Base-by-base conservation (phyloP, 2,888 invertebrate genomes). In the Allygus modestus region DNA sequence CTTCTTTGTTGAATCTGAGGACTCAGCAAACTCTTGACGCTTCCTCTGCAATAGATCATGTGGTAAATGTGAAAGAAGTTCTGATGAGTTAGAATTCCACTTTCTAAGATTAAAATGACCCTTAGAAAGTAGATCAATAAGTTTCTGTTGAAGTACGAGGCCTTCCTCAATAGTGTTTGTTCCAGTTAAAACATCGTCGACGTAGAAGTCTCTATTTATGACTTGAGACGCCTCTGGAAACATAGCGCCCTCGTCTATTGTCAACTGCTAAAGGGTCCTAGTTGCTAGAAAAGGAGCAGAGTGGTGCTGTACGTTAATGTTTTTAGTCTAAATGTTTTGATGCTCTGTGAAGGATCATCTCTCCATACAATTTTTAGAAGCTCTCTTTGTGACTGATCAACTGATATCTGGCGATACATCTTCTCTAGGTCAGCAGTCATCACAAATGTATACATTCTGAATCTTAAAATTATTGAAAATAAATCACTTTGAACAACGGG, bases 381-480 rank as follows among this genome's bases (percentile, higher is more conserved):
- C n/a, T 87, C 69, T 11, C 77, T n/a, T 61, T 88, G 87, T 17
- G 77, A 73, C 0, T 81, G 71, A 31, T 84, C 65, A 0, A 88
- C 37, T 0, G 37, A 11, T 11, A 89, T 85, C 65, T 88, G 88
- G 0, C 87, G 82, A 58, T 87, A 89, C 87, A 88, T 89, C 79
- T 89, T 88, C 23, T 84, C 87, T 20, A 89, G 85, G 61, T 89
- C 88, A 9, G 65, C 65, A 1, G 65, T 65, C 15, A 65, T 5
- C n/a, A 28, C 77, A 51, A 20, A 26, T 1, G 1, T 77, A 17
- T 77, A 51, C 7, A 17, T 77, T 17, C 77, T 15, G 77, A 46
- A 77, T 28, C 51, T 46, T 0, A 12, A 0, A 26, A 77, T 5
- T 5, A 51, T 46, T 7, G 77, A 77, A 15, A 77, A 46, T 26